Base-by-base conservation (phyloP, 2,888 invertebrate genomes). In the Cheilosia pagana region DNA sequence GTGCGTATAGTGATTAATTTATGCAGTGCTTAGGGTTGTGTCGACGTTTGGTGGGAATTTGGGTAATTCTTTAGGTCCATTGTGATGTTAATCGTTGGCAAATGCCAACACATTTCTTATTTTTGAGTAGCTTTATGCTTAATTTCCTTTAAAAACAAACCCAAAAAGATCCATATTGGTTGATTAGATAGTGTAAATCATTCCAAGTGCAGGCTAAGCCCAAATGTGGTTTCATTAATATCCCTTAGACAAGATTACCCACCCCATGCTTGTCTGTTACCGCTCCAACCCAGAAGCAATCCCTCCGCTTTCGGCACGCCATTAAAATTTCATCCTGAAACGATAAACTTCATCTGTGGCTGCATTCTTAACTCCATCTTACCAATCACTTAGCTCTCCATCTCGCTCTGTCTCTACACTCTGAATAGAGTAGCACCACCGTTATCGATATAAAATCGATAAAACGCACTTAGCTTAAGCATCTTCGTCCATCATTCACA, bases 381-480 rank as follows among this genome's bases (percentile, higher is more conserved):
- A 21, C 53, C 72, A 62, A 72, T 72, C 72, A 72, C 52, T 72
- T 63, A 63, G 35, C 53, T 63, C 35, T 14, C 14, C 25, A 19
- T 7, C 23, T 48, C 21, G n/a, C 16, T 67, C n/a, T 31, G 28
- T 3, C 16, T n/a, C 39, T 19, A 25, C 25, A 45, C n/a, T 45
- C 8, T n/a, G 5, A 23, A 45, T 45, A 41, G 21, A 19, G 62
- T 62, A 55, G 53, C 53, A 23, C 35, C 79, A 52, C 25, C 53
- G 31, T 68, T 74, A 68, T 81, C 68, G 65, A 71, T 35, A 57
- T 45, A 59, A 55, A 83, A 83, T 78, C 78, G 67, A 78, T 82
- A 62, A 45, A 77, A 72, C 62, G 67, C 78, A 82, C 72, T 72
- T 67, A 59, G 67, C 65, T 67, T 50, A 62, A 78, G 60, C 48